Conservation (phyloP, 2,797 vertebrate species). For the Mormyrops attenuatus region DNA sequence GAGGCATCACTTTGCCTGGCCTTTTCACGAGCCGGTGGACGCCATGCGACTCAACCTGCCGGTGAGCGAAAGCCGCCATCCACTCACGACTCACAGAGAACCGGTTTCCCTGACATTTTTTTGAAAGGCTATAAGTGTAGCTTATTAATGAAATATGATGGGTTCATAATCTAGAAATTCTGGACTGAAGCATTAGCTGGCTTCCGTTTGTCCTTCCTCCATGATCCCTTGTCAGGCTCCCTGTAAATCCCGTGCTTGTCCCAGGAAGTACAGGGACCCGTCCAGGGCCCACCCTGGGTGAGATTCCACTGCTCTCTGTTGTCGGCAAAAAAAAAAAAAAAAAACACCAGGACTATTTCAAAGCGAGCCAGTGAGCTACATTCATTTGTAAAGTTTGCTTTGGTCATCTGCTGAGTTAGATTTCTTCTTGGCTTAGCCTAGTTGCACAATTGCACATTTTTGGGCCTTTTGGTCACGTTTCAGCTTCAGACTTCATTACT, state of each 20-base stretch:
- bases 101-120: neutral
- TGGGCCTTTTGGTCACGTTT: neutral
- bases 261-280: neutral
- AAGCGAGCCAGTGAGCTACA: neutral
- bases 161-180: neutral
- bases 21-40: conserved; percentile 86
- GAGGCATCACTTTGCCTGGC: conserved; percentile 93
- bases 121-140: neutral
- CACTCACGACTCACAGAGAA: neutral
- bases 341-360: neutral
- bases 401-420: neutral
- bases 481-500: neutral
- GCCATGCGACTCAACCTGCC: conserved; percentile 78
- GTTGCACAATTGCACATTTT: neutral
- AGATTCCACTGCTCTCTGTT: neutral
- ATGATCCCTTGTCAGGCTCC: neutral
- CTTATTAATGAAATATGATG: neutral
- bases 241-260: neutral
- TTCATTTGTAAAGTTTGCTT: neutral
- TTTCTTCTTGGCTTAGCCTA: neutral
- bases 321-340: neutral
- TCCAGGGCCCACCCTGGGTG: neutral
- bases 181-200: neutral
- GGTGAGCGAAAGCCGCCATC: conserved; percentile 52
- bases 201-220: neutral